These are phyloP conservation scores for Notarius lentiginosus DNA, from an alignment of 2,113 vertebrate species.

Conservation along the genomic window DNA sequence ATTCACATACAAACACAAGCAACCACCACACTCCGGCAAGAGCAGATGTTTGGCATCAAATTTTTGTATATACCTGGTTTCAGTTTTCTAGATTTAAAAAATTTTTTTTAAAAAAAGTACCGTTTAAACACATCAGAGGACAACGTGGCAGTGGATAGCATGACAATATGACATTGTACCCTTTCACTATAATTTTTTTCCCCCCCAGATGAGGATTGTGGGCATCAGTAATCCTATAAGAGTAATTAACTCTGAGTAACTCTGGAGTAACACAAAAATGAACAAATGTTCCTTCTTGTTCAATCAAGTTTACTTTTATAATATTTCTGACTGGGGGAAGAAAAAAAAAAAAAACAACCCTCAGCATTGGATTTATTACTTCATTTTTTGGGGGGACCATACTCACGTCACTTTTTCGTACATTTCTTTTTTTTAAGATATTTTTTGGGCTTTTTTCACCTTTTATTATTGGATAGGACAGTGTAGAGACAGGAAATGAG, in stretches of 20 bases:
- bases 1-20: slow-evolving; percentile 24
- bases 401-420: background rate
- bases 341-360: background rate
- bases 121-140: background rate
- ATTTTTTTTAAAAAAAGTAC: background rate
- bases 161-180: background rate
- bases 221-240: background rate
- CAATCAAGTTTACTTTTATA: background rate
- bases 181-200: background rate
- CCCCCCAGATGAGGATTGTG: no score
- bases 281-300: background rate
- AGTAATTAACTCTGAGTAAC: background rate
- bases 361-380: background rate
- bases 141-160: no score
- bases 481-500: no score
- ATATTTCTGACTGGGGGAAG: background rate
- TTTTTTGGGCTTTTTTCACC: no score
- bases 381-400: background rate
- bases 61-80: background rate
- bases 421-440: no score
- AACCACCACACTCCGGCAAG: background rate
- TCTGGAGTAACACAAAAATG: background rate
- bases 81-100: background rate
- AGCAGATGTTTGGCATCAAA: background rate
- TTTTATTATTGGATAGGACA: no score